Evolutionary conservation across 1,140 invertebrate species (phyloP).

Genomic region (Cylas formicarius): DNA sequence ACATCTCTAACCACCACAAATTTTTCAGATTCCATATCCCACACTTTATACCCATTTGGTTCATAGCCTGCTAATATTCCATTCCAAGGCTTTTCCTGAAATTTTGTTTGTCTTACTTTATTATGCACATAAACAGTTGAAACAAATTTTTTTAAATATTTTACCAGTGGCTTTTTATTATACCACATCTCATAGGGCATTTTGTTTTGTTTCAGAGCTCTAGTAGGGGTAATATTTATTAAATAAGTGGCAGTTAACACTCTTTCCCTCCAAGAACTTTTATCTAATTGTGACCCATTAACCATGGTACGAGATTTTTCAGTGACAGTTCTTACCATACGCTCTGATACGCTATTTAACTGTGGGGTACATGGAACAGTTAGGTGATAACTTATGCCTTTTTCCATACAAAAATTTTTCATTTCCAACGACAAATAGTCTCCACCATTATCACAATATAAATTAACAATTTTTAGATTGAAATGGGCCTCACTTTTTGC

Average conservation of each 20-base stretch:
- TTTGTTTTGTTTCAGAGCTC: slow-evolving; percentile 34
- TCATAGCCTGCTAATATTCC: slow-evolving; percentile 41
- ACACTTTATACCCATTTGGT: slow-evolving; percentile 43
- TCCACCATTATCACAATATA: slow-evolving; percentile 17
- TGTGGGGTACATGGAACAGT: slow-evolving; percentile 45
- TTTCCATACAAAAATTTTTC: slow-evolving; percentile 39
- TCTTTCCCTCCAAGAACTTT: slow-evolving; percentile 41
- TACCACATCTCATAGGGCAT: slow-evolving; percentile 47
- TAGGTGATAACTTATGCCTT: slow-evolving; percentile 45
- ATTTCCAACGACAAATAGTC: slow-evolving; percentile 43
- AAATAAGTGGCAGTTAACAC: slow-evolving; percentile 40
- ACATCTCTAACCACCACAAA: slow-evolving; percentile 40
- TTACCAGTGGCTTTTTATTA: slow-evolving; percentile 41
- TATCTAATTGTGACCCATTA: slow-evolving; percentile 28
- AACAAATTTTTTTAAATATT: slow-evolving; percentile 46
- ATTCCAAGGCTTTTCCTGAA: slow-evolving; percentile 40
- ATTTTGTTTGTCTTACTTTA: slow-evolving; percentile 41
- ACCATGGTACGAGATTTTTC: slow-evolving; percentile 43
- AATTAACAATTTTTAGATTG: slow-evolving; percentile 11
- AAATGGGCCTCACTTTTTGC: slow-evolving; percentile 11
- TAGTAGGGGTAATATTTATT: slow-evolving; percentile 43
- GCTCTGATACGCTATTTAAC: slow-evolving; percentile 46
- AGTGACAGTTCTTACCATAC: slow-evolving; percentile 43
- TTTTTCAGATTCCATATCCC: slow-evolving; percentile 34
- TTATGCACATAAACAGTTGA: slow-evolving; percentile 42